These are phyloP conservation scores for Hydractinia echinata DNA, from an alignment of 30 jellyfish, hydroid and myxozoan genomes.

Conservation along the genomic window DNA sequence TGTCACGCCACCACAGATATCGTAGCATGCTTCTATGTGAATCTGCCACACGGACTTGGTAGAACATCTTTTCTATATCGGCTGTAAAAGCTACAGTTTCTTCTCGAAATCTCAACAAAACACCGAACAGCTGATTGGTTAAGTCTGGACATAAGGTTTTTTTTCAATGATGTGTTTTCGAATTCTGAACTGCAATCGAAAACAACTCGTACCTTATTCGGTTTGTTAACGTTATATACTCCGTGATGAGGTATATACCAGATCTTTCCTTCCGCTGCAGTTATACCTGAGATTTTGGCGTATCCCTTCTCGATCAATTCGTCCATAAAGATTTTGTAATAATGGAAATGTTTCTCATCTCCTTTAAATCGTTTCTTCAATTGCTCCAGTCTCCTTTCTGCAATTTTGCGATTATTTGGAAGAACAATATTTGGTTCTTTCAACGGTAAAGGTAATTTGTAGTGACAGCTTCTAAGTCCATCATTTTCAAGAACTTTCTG, in stretches of 20 bases:
- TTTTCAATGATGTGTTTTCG: slow-evolving; percentile 34
- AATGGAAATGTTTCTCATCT: slow-evolving; percentile 5
- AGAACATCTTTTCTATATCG: slow-evolving; percentile 37
- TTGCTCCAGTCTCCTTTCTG: background rate
- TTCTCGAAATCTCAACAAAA: slow-evolving; percentile 34
- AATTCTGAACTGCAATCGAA: slow-evolving; percentile 41
- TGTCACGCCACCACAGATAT: slow-evolving; percentile 26
- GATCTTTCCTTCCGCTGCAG: background rate
- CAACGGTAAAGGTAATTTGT: background rate
- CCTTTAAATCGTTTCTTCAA: background rate
- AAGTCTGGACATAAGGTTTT: slow-evolving; percentile 43
- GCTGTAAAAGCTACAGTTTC: slow-evolving; percentile 33
- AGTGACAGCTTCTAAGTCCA: background rate
- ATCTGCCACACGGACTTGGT: slow-evolving; percentile 36
- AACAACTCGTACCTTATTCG: slow-evolving; percentile 40
- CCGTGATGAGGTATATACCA: slow-evolving; percentile 32
- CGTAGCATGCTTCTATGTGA: slow-evolving; percentile 5
- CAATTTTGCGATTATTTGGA: background rate
- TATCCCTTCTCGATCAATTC: background rate
- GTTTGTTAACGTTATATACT: slow-evolving; percentile 11
- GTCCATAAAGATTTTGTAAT: slow-evolving; percentile 27
- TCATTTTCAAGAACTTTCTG: background rate
- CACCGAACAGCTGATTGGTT: slow-evolving; percentile 24
- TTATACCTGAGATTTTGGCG: slow-evolving; percentile 14
- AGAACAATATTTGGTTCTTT: background rate